Evolutionary conservation across 2,113 vertebrate genomes (phyloP), one percentile per base, ranked within the genome.

Genomic region (Pao palembangensis): DNA sequence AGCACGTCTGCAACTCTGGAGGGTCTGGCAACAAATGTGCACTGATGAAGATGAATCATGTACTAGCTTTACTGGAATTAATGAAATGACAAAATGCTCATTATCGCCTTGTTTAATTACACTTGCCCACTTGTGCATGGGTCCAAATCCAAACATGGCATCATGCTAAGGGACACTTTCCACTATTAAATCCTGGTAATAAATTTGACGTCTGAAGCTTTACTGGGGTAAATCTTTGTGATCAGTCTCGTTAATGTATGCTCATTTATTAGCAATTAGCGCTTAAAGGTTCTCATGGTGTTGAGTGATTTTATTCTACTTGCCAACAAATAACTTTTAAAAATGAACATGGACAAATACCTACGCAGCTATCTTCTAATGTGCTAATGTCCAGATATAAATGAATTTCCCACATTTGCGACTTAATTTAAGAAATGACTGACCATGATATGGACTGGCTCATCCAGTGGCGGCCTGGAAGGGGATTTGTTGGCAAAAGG

Each of bases 11-110:
- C 55, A 49, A 67, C 62, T 58, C 19, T 53, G 52, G 25, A 47
- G 49, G 61, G 46, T 23, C 21, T 23, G 21, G 21, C 21, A 23
- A 53, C 64, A 19, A 69, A 20, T 75, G 55, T 81, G 68, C 67
- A 67, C 60, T 34, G 61, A 61, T 68, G 25, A 52, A 61, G 44
- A 55, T 69, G 61, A 75, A 52, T 51, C 64, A 55, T 69, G 51
- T 44, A 46, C 61, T 66, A 66, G 67, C 44, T 50, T 18, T 5
- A 44, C 47, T 64, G 46, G 55, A 58, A 16, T 64, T 15, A 48
- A 13, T 34, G 44, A 69, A 31, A 19, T 55, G 61, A 61, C 60
- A n/a, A 56, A 54, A 65, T 66, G 19, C 64, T 62, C 55, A 15
- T 66, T 41, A 46, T n/a, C 61, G n/a, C 25, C 18, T 28, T 51